Evolutionary conservation across 2,113 vertebrate species (phyloP).

Genomic region (Haemorhous mexicanus): DNA sequence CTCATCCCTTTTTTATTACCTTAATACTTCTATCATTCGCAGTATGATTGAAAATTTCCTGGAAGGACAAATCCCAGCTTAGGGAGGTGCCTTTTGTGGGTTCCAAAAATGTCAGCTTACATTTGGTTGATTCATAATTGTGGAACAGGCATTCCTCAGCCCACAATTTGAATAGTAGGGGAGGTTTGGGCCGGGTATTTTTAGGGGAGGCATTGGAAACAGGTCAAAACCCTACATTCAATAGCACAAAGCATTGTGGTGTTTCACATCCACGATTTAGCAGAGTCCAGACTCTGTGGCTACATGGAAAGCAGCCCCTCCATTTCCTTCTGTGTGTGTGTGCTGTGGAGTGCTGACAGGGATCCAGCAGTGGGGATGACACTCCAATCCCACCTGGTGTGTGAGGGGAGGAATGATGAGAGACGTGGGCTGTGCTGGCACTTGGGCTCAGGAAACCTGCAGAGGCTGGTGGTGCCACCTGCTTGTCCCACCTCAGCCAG

Average conservation of each 20-base stretch:
- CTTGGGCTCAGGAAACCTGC: not conserved
- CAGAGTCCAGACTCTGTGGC: not conserved
- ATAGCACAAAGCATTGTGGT: not conserved
- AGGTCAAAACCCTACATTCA: not conserved
- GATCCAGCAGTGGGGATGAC: not conserved
- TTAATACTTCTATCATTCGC: not conserved
- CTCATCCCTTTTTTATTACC: not conserved
- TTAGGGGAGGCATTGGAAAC: not conserved
- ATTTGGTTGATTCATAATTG: slow-evolving; percentile 26
- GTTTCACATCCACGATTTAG: not conserved
- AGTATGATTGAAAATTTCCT: slow-evolving; percentile 50
- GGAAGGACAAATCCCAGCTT: slow-evolving; percentile 9
- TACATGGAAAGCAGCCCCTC: not conserved
- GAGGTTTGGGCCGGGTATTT: not conserved
- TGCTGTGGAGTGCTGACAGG: not conserved
- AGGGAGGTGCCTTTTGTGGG: slow-evolving; percentile 8
- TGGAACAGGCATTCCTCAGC: slow-evolving; percentile 9
- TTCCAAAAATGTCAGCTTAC: slow-evolving; percentile 20
- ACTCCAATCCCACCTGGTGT: not conserved
- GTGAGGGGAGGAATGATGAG: not conserved
- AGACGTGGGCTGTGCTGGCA: not conserved
- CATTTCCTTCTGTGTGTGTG: not conserved
- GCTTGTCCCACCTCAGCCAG: not conserved
- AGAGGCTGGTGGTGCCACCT: not conserved
- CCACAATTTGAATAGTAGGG: not conserved